Conservation (phyloP, 2,888 invertebrate genomes). For the Entomobrya multifasciata region DNA sequence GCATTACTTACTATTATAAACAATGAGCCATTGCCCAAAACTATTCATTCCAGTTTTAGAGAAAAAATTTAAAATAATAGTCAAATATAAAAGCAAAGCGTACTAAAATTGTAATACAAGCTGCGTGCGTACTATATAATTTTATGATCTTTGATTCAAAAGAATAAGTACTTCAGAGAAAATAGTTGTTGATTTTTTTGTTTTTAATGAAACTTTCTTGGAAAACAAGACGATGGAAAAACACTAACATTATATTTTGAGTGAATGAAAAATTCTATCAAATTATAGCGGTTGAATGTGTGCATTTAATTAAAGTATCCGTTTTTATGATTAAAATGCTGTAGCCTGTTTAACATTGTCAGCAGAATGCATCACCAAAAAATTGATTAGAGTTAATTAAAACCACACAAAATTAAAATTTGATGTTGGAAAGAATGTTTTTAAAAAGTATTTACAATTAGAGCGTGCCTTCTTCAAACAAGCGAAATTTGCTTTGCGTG, state of each 20-base stretch:
- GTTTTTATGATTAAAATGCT: too few relatives aligned
- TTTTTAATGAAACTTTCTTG: constrained; percentile 45
- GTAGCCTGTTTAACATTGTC: not conserved
- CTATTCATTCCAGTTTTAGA: constrained; percentile 1
- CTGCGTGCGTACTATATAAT: not conserved
- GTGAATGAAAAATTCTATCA: not conserved
- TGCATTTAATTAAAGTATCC: not conserved
- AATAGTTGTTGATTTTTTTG: not conserved
- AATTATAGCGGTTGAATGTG: not conserved
- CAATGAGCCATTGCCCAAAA: constrained; percentile 1
- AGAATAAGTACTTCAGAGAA: not conserved
- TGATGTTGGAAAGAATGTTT: not conserved
- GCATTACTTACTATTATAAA: not conserved
- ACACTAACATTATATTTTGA: not conserved
- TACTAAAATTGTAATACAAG: not conserved
- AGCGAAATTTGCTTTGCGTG: constrained; percentile 36
- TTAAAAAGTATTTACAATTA: constrained; percentile 19
- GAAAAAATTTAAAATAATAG: not conserved
- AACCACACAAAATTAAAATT: not conserved
- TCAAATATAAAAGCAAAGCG: not conserved
- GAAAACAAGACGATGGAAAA: not conserved
- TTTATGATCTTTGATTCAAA: not conserved
- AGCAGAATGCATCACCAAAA: not conserved
- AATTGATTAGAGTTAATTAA: too few relatives aligned
- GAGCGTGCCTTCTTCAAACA: constrained; percentile 61